Base-by-base conservation (phyloP, 1,140 invertebrate species). In the Magallana gigas region DNA sequence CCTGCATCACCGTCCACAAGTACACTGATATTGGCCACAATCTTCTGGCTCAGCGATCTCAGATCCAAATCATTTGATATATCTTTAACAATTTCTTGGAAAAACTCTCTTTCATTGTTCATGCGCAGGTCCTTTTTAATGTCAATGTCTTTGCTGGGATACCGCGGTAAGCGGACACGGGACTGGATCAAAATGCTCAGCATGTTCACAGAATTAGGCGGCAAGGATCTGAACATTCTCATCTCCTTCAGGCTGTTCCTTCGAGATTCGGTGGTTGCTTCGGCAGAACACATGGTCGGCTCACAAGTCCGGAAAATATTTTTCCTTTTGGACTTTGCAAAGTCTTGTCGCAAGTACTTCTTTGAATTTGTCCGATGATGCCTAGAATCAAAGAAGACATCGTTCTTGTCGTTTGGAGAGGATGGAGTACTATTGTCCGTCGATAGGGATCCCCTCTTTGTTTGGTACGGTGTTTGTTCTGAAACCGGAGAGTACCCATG, bases 41-140 rank as follows among this genome's bases (percentile, higher is more conserved):
- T 99, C 95, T 99, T 99, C 95, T 98, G 97, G 93, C 98, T 98
- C 88, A 99, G 94, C 8, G 97, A 98, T 87, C 97, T 96, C 11
- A 99, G 97, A 92, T 99, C 98, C 91, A 99, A 95, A 93, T 99
- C 98, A 94, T 99, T 98, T 95, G 98, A 99, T 91, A 99, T 99
- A 94, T 99, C 98, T 95, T 99, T 98, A 93, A 98, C 98, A 96
- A 99, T 95, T 95, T 99, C 98, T 95, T 98, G 98, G 92, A 99
- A 98, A 87, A 99, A 96, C 94, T 99, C 98, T 92, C 97, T 97
- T 93, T 99, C 98, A 92, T 98, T 98, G 86, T 98, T 95, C 85
- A 97, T 97, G 92, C 90, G 86, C 71, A 93, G 84, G 80, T 92
- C 92, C 7, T 91, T 80, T 82, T 93, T 93, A 64, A 91, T 88